Base-by-base conservation (phyloP, 2,113 vertebrate species). In the Sinocyclocheilus rhinocerous region DNA sequence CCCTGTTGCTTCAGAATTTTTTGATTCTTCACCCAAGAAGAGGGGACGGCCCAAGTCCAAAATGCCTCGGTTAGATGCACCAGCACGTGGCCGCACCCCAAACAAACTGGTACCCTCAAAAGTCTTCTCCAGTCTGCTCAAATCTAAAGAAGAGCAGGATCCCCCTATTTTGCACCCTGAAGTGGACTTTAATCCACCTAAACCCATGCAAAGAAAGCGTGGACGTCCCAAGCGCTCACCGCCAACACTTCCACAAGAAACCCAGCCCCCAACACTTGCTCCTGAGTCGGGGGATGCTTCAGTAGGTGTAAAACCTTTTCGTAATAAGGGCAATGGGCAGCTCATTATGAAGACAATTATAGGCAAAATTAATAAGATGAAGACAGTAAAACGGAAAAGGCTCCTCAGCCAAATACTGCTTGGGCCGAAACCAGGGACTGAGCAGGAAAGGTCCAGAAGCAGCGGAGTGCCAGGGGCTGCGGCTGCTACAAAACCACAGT, bases 291-390 rank as follows among this genome's bases (percentile, higher is more conserved):
- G 96, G 61, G 95, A 93, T 6, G 93, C 95, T 16, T 52, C 80
- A 7, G 65, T 79, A 50, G 92, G 96, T 18, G 97, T 97, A 86
- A 95, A 93, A 88, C 95, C 95, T 83, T 96, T 97, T 81, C 92
- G 91, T 84, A 96, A 48, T 92, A 97, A 96, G 93, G 97, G 95
- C 91, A 99, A 98, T 0, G 98, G 98, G 48, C 98, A 99, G 92
- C 93, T 96, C 59, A 95, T 99, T 76, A 97, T 99, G 97, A 99
- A 97, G 93, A 97, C 97, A 50, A 97, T 99, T 86, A 99, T 99
- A 84, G 95, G 97, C 18, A 99, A 99, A 90, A 99, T 99, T 91
- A 99, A 99, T 93, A 98, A 98, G 90, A 99, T 99, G 98, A 99
- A 99, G 93, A 99, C 97, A 65, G 92, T 99, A 89, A 99, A 99